Evolutionary conservation across 2,888 invertebrate species (phyloP), one percentile per base, ranked within the genome.

Genomic region (Epicampocera succincta): DNA sequence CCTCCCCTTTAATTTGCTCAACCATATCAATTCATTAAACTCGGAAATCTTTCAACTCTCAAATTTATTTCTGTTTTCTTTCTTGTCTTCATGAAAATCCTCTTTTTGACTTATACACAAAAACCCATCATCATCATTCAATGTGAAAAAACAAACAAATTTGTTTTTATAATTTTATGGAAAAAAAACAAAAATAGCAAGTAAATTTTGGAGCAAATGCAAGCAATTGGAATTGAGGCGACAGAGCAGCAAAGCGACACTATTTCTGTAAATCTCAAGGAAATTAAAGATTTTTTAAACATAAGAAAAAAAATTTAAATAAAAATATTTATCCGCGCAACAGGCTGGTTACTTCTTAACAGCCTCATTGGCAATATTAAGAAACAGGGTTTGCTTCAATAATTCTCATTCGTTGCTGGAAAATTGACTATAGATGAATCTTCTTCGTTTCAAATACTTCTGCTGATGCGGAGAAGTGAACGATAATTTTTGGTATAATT

Each of bases 11-110:
- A n/a, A 46, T 61, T 63, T 63, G 58, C 63, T 68, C 60, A 65
- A 12, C 17, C 73, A 63, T 54, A 13, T 40, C 40, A 63, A 63
- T 79, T 61, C 69, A 63, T 66, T 58, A 54, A 61, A 69, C 42
- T 48, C 2, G 13, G 21, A 58, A 50, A 75, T 68, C 71, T 75
- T 44, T 72, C 52, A 65, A 33, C 65, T 78, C 71, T 78, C n/a
- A 65, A 50, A 50, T 54, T 48, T 61, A 25, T 56, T 77, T 33
- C 8, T 9, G 6, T 33, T 33, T 33, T 33, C 3, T 33, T 33
- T 33, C 33, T 33, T 33, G n/a, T 71, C 15, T 58, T 65, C 33
- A 66, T 8, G 5, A 50, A 66, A 58, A 72, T 66, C 58, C 42
- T 5, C 33, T 33, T 6, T 33, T 6, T 65, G 11, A 11, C 42